A percentile compares a stretch with the other conserved stretches of the same genome.
phyloP scores from a whole-genome alignment of 2,113 vertebrate genomes.

The Callipepla squamata region DNA sequence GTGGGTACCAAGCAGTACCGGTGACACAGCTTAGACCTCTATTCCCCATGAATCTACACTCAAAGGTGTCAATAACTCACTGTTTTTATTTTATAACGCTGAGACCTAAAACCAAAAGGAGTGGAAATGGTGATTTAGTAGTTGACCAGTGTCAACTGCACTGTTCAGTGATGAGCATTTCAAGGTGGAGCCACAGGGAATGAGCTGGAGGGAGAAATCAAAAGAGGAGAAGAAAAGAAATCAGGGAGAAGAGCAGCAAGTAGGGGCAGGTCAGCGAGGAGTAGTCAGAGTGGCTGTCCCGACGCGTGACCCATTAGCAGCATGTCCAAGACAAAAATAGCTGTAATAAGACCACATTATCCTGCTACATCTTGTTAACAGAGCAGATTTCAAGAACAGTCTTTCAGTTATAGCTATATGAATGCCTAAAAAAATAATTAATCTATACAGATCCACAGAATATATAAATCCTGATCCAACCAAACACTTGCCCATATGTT shows the following conservation, averaged over 20 bases:
- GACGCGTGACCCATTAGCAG: background rate
- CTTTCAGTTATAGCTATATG: background rate
- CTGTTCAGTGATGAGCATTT: background rate
- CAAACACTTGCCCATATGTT: constrained; percentile 44
- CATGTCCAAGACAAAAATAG: background rate
- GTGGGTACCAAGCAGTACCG: background rate
- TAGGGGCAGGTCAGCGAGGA: background rate
- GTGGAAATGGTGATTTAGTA: background rate
- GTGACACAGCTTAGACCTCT: background rate
- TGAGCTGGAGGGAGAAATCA: background rate
- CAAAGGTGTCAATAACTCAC: background rate
- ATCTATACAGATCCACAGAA: background rate
- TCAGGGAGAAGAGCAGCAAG: background rate
- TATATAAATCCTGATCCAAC: constrained; percentile 5
- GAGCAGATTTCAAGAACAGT: background rate
- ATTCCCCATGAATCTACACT: background rate
- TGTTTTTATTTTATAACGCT: background rate
- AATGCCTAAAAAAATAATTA: background rate
- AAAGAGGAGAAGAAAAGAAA: background rate
- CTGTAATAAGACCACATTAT: background rate
- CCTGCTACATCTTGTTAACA: background rate
- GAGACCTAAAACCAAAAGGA: background rate
- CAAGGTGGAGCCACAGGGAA: background rate
- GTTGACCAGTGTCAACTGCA: background rate
- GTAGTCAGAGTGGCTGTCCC: background rate